Evolutionary conservation across 2,113 vertebrate species (phyloP).

Genomic region (Rhinolophus ferrumequinum): DNA sequence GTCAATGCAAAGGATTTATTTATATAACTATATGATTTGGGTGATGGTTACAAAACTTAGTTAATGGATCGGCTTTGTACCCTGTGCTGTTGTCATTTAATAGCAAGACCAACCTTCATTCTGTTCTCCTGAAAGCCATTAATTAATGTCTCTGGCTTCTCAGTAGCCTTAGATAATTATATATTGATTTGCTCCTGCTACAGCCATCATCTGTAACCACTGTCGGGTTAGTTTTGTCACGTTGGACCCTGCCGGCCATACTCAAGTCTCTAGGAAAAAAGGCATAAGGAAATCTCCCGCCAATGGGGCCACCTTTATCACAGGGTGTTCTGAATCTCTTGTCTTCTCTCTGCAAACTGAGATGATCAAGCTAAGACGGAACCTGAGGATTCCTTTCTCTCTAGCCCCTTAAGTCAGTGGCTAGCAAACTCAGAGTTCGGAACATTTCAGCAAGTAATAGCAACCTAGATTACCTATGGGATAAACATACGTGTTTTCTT

Average conservation of each 20-base stretch:
- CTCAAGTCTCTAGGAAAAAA: slow-evolving; percentile 22
- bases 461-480: neutral
- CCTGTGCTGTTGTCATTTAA: neutral
- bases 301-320: neutral
- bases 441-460: neutral
- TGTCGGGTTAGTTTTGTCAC: slow-evolving; percentile 9
- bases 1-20: neutral
- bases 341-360: neutral
- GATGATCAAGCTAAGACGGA: neutral
- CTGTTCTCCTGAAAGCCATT: slow-evolving; percentile 91
- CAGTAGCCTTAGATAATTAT: slow-evolving; percentile 83
- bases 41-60: neutral
- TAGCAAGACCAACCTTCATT: slow-evolving; percentile 88
- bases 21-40: neutral
- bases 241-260: neutral
- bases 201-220: neutral
- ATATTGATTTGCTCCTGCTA: slow-evolving; percentile 58
- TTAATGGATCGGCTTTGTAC: neutral
- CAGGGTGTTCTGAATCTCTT: neutral
- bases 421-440: neutral
- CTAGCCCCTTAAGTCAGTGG: neutral
- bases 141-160: slow-evolving; percentile 90
- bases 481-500: neutral
- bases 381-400: neutral
- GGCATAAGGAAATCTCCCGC: neutral